phyloP scores from a whole-genome alignment of 2,797 vertebrate species.

The Girardinus metallicus region DNA sequence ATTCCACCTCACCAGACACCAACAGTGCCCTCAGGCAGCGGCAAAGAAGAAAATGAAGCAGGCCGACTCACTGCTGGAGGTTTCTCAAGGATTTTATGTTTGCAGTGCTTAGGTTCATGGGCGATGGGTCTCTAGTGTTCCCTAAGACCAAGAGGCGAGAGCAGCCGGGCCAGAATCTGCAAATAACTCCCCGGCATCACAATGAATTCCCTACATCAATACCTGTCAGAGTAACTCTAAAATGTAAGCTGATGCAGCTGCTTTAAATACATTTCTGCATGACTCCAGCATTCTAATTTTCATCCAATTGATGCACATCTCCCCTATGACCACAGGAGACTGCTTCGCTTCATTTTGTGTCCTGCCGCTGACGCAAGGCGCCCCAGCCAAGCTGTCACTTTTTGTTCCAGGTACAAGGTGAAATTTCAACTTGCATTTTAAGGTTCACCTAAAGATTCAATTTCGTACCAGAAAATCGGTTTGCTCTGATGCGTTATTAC shows the following conservation, averaged over 20 bases:
- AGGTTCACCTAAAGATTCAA: conserved; percentile 3
- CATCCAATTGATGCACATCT: conserved; percentile 11
- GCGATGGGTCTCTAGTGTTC: conserved; percentile 15
- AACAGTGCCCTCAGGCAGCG: conserved; percentile 48
- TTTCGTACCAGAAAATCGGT: conserved; percentile 1
- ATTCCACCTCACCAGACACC: conserved; percentile 19
- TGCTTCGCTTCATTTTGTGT: conserved; percentile 18
- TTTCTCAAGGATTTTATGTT: conserved; percentile 42
- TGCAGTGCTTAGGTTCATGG: conserved; percentile 38
- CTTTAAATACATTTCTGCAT: conserved; percentile 29
- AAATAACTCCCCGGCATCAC: conserved; percentile 8
- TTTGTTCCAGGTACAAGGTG: conserved; percentile 21
- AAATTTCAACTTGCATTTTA: conserved; percentile 7
- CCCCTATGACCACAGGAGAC: not conserved
- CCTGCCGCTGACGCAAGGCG: conserved; percentile 15
- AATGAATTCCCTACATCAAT: conserved; percentile 19
- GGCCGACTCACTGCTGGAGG: conserved; percentile 14
- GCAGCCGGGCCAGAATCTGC: conserved; percentile 21
- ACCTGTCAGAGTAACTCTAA: conserved; percentile 12
- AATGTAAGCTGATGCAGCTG: conserved; percentile 12
- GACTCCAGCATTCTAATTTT: conserved; percentile 18
- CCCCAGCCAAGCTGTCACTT: conserved; percentile 8
- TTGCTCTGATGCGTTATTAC: not conserved
- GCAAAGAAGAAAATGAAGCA: conserved; percentile 46
- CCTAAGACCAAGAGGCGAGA: conserved; percentile 15